phyloP scores from a whole-genome alignment of 2,797 vertebrate species.

The Dryobates pubescens region DNA sequence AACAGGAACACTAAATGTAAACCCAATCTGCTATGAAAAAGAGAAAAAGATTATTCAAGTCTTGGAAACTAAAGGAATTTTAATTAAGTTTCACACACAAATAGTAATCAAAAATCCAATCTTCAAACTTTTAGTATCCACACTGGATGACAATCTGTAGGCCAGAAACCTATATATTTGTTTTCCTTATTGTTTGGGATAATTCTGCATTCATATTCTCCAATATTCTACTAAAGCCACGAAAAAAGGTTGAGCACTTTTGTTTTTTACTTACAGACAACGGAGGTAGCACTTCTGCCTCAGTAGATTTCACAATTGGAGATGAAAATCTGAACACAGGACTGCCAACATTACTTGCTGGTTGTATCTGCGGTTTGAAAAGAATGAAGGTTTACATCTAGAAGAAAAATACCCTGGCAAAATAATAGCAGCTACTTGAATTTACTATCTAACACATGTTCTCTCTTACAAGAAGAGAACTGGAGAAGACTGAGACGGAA shows the following conservation, averaged over 20 bases:
- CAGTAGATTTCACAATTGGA: slow-evolving; percentile 94
- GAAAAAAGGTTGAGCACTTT: neutral
- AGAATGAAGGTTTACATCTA: slow-evolving; percentile 28
- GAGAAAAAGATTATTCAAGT: slow-evolving; percentile 23
- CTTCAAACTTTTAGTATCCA: neutral
- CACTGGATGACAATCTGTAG: neutral
- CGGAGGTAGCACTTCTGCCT: slow-evolving; percentile 87
- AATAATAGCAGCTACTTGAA: neutral
- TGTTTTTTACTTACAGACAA: slow-evolving; percentile 85
- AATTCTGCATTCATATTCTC: neutral
- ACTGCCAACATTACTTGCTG: slow-evolving; percentile 76
- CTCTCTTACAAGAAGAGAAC: too few species aligned
- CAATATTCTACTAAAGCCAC: neutral
- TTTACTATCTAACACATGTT: neutral
- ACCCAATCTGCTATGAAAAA: slow-evolving; percentile 82
- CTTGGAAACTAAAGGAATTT: slow-evolving; percentile 9
- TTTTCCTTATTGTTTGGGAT: neutral
- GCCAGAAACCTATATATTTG: neutral
- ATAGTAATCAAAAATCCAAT: neutral
- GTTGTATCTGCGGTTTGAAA: slow-evolving; percentile 79
- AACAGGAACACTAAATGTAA: slow-evolving; percentile 95
- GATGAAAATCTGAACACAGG: slow-evolving; percentile 93
- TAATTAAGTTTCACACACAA: neutral
- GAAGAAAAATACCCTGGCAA: neutral
- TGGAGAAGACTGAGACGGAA: too few species aligned